These are phyloP conservation scores for Drosophila funebris DNA, from an alignment of 1,140 invertebrate genomes.

Conservation along the genomic window DNA sequence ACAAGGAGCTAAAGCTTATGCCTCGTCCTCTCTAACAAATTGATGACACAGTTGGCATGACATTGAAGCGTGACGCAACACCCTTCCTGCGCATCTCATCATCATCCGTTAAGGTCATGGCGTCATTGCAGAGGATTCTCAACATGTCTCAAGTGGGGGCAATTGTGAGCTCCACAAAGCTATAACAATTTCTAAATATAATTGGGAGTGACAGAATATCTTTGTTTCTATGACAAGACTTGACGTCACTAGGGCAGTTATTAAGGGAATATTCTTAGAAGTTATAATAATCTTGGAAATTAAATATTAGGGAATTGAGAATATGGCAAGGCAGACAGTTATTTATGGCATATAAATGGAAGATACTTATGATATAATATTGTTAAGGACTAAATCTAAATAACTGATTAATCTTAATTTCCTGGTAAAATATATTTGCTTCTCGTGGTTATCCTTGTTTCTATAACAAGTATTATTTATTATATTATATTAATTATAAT, in stretches of 20 bases:
- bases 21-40: neutral
- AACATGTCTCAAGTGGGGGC: constrained; percentile 23
- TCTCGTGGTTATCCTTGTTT: too few relatives aligned
- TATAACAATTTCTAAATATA: neutral
- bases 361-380: too few relatives aligned
- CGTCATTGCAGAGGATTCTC: constrained; percentile 23
- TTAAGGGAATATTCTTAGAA: neutral
- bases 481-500: too few relatives aligned
- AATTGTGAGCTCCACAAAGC: neutral
- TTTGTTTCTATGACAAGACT: neutral
- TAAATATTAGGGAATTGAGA: too few relatives aligned
- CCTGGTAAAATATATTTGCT: too few relatives aligned
- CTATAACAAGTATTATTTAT: too few relatives aligned
- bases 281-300: neutral
- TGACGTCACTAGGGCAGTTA: neutral
- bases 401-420: too few relatives aligned
- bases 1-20: neutral
- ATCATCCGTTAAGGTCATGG: constrained; percentile 56
- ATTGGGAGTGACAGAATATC: neutral
- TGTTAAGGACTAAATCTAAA: too few relatives aligned
- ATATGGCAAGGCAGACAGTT: too few relatives aligned
- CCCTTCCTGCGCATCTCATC: constrained; percentile 6
- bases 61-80: constrained; percentile 72
- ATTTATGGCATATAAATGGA: too few relatives aligned
- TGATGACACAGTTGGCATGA: constrained; percentile 53